Evolutionary conservation across 2,113 vertebrate genomes (phyloP), one percentile per base, ranked within the genome.

Genomic region (Vanacampus margaritifer): DNA sequence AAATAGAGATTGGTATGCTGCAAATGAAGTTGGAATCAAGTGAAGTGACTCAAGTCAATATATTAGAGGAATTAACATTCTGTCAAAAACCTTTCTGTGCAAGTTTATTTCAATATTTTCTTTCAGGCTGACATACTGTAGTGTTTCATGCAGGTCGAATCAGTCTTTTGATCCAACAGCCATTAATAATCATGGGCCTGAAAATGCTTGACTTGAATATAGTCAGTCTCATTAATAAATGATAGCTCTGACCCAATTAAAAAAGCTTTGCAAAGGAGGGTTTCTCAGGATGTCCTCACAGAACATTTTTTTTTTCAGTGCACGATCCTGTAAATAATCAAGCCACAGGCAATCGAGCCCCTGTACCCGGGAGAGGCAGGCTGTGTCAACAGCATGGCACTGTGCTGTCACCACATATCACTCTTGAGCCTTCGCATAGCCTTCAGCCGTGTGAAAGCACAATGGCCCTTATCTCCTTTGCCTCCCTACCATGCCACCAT

Each of bases 381-480:
- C 87, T 91, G 86, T 91, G 87, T 92, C 90, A 90, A 91, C 90
- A 91, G 83, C 79, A 79, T 89, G 82, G 89, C 84, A 79, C 88
- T 79, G 85, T 78, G 87, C 87, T 89, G 90, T 90, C 89, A 89
- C 86, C 89, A 88, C 87, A 89, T 82, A 91, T 91, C 89, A 91
- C 86, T 91, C 88, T 84, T 83, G 84, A 87, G 87, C 84, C 78
- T 79, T 83, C 83, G 70, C 80, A 78, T 76, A 79, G 79, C 86
- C 81, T 79, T 83, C 68, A 83, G 79, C 75, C 64, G 80, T 82
- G 82, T 85, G 82, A 86, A 88, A 86, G 87, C 83, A 83, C 78
- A 78, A 69, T 71, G 73, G 79, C 69, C 65, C 78, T 87, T 85
- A 90, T 89, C 86, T 79, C 68, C 62, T 43, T 75, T 65, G 71